Evolutionary conservation across 2,888 invertebrate genomes (phyloP).

Genomic region (Octodonta nipae): DNA sequence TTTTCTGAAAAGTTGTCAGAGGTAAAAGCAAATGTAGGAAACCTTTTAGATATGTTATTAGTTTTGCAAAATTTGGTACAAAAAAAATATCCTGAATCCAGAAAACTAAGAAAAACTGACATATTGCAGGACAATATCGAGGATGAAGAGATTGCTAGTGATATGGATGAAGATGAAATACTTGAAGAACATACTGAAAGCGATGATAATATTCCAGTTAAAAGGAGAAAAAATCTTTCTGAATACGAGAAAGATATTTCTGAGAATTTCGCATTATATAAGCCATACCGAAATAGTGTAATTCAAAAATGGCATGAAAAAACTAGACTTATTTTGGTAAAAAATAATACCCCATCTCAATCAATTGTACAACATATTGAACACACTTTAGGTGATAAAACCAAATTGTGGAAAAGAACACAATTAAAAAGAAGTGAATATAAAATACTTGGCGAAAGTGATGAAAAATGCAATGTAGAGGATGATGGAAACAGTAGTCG

Average conservation of each 20-base stretch:
- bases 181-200: conserved; percentile 19
- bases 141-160: conserved; percentile 54
- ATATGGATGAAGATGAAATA: conserved; percentile 37
- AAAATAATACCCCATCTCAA: conserved; percentile 42
- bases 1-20: conserved; percentile 41
- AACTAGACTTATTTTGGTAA: conserved; percentile 57
- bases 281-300: conserved; percentile 59
- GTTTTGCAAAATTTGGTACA: conserved; percentile 46
- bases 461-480: conserved; percentile 24
- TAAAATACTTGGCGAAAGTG: conserved; percentile 47
- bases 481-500: no score
- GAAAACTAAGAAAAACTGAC: conserved; percentile 30
- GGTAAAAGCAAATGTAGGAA: conserved; percentile 42
- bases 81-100: conserved; percentile 57
- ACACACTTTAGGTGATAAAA: conserved; percentile 64
- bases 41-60: conserved; percentile 51
- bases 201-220: conserved; percentile 11
- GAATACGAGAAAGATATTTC: conserved; percentile 45
- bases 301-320: conserved; percentile 94
- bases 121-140: conserved; percentile 29
- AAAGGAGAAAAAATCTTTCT: conserved; percentile 20
- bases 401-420: conserved; percentile 63
- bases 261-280: conserved; percentile 44
- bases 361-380: conserved; percentile 71
- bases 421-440: conserved; percentile 66